phyloP scores from a whole-genome alignment of 2,113 vertebrate species.

The Pterocles burchelli region DNA sequence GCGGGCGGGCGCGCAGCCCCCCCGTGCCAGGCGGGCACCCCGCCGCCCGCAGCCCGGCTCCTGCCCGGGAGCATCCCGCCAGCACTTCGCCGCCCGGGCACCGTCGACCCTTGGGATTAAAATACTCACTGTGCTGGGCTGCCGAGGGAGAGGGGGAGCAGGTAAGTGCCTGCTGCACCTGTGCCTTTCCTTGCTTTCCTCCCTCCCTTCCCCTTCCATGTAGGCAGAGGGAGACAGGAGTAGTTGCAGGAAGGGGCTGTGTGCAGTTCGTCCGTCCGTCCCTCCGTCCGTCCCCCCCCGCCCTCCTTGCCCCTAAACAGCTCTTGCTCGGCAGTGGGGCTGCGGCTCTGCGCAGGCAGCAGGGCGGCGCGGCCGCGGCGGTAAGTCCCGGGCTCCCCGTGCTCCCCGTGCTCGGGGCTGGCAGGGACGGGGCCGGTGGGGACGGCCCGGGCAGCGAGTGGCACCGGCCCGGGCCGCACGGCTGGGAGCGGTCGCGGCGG shows the following conservation, averaged over 20 bases:
- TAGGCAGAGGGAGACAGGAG: background rate
- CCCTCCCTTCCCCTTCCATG: background rate
- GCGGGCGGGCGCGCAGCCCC: slow-evolving; percentile 24
- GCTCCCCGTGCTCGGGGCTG: background rate
- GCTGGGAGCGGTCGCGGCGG: background rate
- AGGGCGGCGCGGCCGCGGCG: background rate
- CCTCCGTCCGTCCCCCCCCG: too few species aligned
- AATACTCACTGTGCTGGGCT: background rate
- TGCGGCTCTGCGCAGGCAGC: background rate
- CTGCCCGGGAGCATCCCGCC: background rate
- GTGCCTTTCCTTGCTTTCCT: background rate
- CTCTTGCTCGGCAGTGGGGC: background rate
- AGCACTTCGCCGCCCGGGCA: background rate
- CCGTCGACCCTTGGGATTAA: slow-evolving; percentile 54
- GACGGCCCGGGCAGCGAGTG: background rate
- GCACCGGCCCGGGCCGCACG: background rate
- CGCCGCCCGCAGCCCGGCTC: background rate
- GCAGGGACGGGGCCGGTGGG: background rate
- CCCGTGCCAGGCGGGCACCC: slow-evolving; percentile 4
- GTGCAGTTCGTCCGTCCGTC: background rate
- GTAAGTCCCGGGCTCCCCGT: background rate
- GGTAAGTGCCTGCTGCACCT: slow-evolving; percentile 49
- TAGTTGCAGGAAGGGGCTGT: background rate
- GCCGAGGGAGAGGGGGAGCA: background rate
- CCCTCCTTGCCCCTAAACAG: background rate